phyloP scores from a whole-genome alignment of 2,113 vertebrate species.

The Gopherus evgoodei region DNA sequence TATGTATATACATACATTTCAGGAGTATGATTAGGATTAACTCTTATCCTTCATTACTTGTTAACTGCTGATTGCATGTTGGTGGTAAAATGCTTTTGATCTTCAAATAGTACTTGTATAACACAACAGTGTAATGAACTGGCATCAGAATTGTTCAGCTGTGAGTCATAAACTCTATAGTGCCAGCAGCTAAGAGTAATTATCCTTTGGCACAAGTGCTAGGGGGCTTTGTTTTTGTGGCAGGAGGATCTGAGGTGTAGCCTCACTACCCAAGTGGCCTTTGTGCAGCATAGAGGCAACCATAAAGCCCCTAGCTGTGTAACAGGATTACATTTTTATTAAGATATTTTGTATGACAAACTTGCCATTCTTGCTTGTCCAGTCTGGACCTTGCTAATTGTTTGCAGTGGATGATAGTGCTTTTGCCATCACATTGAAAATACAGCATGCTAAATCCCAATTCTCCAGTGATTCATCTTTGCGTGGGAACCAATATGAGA shows the following conservation, averaged over 20 bases:
- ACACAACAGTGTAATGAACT: neutral
- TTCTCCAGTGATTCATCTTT: constrained; percentile 67
- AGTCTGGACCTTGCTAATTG: neutral
- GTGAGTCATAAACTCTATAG: neutral
- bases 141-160: neutral
- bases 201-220: neutral
- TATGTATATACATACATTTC: constrained; percentile 46
- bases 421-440: constrained; percentile 46
- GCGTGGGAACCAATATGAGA: constrained; percentile 64
- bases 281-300: neutral
- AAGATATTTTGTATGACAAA: neutral
- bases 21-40: constrained; percentile 22
- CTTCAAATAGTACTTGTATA: neutral
- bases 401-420: constrained; percentile 2
- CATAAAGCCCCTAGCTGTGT: neutral
- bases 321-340: neutral
- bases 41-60: constrained; percentile 15
- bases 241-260: fast-evolving
- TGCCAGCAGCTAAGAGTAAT: neutral
- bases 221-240: neutral
- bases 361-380: neutral
- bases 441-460: constrained; percentile 39
- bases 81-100: neutral
- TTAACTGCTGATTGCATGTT: neutral
- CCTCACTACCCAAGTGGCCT: neutral